A percentile compares a stretch with the other conserved stretches of the same genome.
Conservation (phyloP, 2,797 vertebrate species). For the Sebastes iracundus region DNA sequence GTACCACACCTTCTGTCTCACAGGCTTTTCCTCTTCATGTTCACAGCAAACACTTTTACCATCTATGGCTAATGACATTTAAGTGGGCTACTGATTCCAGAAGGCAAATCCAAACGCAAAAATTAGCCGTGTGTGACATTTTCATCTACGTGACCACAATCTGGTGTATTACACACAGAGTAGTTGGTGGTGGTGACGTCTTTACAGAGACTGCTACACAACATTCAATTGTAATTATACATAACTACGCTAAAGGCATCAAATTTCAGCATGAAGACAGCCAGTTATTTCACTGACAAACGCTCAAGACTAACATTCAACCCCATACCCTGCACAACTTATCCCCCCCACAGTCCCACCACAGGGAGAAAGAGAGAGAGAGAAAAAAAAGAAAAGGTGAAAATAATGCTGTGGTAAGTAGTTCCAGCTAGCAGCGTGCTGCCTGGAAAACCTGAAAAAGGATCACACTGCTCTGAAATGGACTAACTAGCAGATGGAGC, state of each 20-base stretch:
- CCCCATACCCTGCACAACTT: conserved; percentile 78
- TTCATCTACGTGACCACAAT: conserved; percentile 16
- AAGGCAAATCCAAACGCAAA: conserved; percentile 11
- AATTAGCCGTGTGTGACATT: conserved; percentile 20
- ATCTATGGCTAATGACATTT: neutral
- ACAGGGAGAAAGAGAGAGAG: conserved; percentile 50
- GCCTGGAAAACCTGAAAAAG: conserved; percentile 71
- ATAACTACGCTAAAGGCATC: conserved; percentile 7
- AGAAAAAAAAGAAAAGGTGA: conserved; percentile 67
- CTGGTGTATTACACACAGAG: neutral
- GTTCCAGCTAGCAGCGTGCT: conserved; percentile 70
- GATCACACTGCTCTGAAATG: conserved; percentile 38
- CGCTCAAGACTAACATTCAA: conserved; percentile 68
- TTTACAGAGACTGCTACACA: conserved; percentile 25
- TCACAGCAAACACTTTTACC: neutral
- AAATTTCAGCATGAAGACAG: conserved; percentile 49
- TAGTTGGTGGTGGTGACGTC: conserved; percentile 15
- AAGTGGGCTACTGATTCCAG: neutral
- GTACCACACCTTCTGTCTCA: neutral
- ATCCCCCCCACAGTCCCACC: conserved; percentile 80
- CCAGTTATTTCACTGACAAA: conserved; percentile 68
- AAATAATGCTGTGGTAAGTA: conserved; percentile 84
- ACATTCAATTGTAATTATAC: conserved; percentile 36
- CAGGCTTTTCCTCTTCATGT: neutral
- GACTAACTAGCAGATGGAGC: conserved; percentile 62